Evolutionary conservation across 2,888 invertebrate genomes (phyloP), one percentile per base, ranked within the genome.

Genomic region (Amblyteles armatorius): DNA sequence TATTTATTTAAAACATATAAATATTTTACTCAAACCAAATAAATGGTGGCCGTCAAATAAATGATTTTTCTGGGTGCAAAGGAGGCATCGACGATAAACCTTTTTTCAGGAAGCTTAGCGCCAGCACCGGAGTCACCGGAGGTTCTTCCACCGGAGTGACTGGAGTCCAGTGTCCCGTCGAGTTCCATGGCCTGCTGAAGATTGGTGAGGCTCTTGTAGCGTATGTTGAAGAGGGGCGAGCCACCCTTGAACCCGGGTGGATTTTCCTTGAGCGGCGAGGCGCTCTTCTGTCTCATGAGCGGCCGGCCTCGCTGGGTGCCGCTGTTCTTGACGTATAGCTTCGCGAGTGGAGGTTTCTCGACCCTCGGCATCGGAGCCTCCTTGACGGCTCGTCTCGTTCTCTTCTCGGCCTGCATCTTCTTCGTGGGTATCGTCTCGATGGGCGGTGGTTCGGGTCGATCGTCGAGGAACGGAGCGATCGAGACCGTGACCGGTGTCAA

Each of bases 371-470:
- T 95, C 68, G 95, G 94, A 0, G 95, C 94, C 84, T 96, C 96
- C 90, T 96, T 95, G 26, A 96, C 96, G 0, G 95, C 94, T 91
- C 96, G 96, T 84, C 97, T 95, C 83, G 97, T 97, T 89, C 97
- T 94, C 91, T 97, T 97, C 92, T 97, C 97, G 9, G 96, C 96
- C 92, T 96, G 96, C 26, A 96, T 95, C 93, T 97, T 97, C 93
- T 97, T 97, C 55, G 97, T 96, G 0, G 98, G 98, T 90, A 98
- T 98, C 0, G 98, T 98, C 94, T 98, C 98, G 90, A 98, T 98
- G 13, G 98, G 98, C 52, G 98, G 98, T 74, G 98, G 98, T 94
- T 98, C 97, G 76, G 98, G 98, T 94, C 97, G 97, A 72, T 95
- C 85, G 95, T 96, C 84, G 94, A 95, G 2, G 94, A 95, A 19